These are phyloP conservation scores for Conomelus anceps DNA, from an alignment of 2,888 invertebrate genomes.

Conservation along the genomic window DNA sequence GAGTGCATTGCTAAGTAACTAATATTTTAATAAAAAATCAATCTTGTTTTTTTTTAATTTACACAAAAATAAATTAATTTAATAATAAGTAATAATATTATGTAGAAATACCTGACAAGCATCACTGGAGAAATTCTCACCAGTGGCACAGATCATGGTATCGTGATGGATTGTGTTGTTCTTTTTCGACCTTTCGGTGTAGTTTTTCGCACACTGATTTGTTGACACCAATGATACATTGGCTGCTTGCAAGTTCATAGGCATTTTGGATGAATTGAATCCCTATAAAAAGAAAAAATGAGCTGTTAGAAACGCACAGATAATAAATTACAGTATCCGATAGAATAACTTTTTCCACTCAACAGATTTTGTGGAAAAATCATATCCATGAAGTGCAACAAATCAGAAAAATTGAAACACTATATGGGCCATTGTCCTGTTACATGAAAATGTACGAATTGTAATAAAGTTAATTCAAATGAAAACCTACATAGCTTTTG, in stretches of 20 bases:
- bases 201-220: background rate
- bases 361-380: background rate
- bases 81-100: no score
- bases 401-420: no score
- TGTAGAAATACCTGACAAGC: background rate
- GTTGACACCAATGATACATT: background rate
- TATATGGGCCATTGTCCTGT: no score
- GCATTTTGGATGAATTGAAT: background rate
- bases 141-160: background rate
- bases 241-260: background rate
- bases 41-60: no score
- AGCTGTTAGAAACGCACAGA: background rate
- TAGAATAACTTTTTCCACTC: background rate
- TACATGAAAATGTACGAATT: no score
- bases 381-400: no score
- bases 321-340: background rate
- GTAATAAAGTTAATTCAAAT: no score
- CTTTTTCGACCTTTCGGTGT: background rate
- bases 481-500: no score
- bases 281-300: background rate
- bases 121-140: background rate
- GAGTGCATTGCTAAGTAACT: no score
- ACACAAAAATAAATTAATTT: no score
- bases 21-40: no score
- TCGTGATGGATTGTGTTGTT: background rate